Evolutionary conservation across 2,797 vertebrate genomes (phyloP), one percentile per base, ranked within the genome.

Genomic region (Oreochromis mossambicus): DNA sequence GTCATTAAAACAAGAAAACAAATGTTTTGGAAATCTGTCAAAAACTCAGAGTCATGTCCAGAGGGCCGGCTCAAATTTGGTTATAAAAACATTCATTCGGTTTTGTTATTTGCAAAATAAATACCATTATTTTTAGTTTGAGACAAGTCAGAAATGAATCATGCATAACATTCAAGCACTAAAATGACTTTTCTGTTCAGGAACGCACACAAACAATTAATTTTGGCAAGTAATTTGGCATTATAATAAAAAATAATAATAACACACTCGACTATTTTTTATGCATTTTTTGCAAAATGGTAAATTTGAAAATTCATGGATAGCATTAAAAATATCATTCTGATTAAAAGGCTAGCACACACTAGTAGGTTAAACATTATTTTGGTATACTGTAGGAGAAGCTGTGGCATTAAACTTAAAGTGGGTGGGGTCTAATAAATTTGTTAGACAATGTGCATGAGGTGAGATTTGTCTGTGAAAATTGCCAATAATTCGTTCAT

Each of bases 401-500:
- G 63, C 38, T 43, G 38, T 26, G 21, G 38, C 13, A 43, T 24
- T 15, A 43, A 43, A 13, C 2, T 68, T 68, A 26, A 41, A 68
- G 13, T 68, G 63, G 21, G 63, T 68, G 38, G 38, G 0, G 38
- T 43, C 24, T 68, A 43, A 43, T 68, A 0, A 6, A 43, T 43
- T 43, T 68, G 38, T 43, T 43, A 68, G 36, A 24, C 38, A 24
- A 38, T 68, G 63, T 41, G 38, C 36, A 58, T 58, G 56, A 11
- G 29, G 50, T 61, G 14, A 21, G 55, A 2, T 89, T 84, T 85
- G 41, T 81, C 7, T 83, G 26, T 78, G 46, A 61, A 41, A 29
- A 83, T 48, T 80, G 87, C 78, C 86, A 90, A 86, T 92, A 86
- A 91, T 88, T 93, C 24, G 87, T 81, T 55, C 54, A 73, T 86